Percentiles rank a stretch among this genome's conserved stretches.
These are phyloP conservation scores for Drosophila azteca DNA, from an alignment of 1,140 invertebrate species.

Conservation along the genomic window DNA sequence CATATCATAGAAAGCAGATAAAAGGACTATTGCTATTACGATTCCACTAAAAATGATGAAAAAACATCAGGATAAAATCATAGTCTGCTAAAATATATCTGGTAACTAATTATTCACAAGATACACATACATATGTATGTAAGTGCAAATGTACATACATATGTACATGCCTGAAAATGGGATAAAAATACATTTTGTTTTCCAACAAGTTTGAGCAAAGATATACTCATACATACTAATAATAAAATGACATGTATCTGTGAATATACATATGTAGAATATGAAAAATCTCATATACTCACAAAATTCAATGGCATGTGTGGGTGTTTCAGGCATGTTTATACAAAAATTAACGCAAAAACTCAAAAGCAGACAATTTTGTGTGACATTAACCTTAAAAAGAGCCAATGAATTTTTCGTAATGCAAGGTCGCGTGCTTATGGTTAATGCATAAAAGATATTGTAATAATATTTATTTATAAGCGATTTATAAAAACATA, in stretches of 20 bases:
- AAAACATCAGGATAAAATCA: slow-evolving; percentile 13
- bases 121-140: slow-evolving; percentile 12
- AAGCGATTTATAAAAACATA: too few relatives aligned
- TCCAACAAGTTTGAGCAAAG: slow-evolving; percentile 45
- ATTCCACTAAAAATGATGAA: too few relatives aligned
- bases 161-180: slow-evolving; percentile 29
- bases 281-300: slow-evolving; percentile 4
- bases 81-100: slow-evolving; percentile 20
- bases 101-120: slow-evolving; percentile 42
- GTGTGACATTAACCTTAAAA: slow-evolving; percentile 73
- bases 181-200: slow-evolving; percentile 49
- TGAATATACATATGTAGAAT: slow-evolving; percentile 50
- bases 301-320: slow-evolving; percentile 43
- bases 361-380: slow-evolving; percentile 52
- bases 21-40: too few relatives aligned
- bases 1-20: too few relatives aligned
- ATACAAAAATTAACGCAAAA: slow-evolving; percentile 56
- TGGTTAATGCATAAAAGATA: too few relatives aligned
- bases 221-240: slow-evolving; percentile 38
- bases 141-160: slow-evolving; percentile 1
- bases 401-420: slow-evolving; percentile 62
- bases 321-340: slow-evolving; percentile 38
- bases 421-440: slow-evolving; percentile 39
- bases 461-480: too few relatives aligned
- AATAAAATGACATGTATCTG: slow-evolving; percentile 35